Evolutionary conservation across 2,888 invertebrate genomes (phyloP).

Genomic region (Melanophora roralis): DNA sequence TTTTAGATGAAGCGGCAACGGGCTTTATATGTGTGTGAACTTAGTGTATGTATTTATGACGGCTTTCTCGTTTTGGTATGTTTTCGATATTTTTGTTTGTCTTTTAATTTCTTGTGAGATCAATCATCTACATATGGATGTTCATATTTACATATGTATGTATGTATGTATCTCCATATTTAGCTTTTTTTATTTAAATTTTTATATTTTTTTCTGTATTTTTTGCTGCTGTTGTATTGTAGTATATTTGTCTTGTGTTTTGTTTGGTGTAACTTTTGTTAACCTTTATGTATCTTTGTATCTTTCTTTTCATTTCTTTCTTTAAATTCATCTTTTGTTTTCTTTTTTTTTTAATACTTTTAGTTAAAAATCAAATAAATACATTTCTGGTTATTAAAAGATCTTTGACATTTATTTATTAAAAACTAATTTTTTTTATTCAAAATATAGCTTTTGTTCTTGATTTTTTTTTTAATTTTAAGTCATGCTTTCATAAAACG

Average conservation of each 20-base stretch:
- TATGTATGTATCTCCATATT: constrained; percentile 17
- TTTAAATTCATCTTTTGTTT: background rate
- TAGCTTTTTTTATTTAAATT: constrained; percentile 3
- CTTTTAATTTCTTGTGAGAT: constrained; percentile 36
- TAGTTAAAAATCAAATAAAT: constrained; percentile 15
- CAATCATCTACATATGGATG: constrained; percentile 42
- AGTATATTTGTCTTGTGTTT: background rate
- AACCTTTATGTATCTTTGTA: constrained; percentile 32
- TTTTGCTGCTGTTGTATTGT: background rate
- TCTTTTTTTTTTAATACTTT: constrained; percentile 29
- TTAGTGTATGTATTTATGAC: background rate
- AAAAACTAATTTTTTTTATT: constrained; percentile 28
- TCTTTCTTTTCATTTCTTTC: constrained; percentile 14
- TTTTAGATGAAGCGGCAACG: no score
- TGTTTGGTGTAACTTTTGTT: constrained; percentile 26
- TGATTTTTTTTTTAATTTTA: background rate
- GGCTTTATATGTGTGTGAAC: background rate
- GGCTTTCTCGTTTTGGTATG: background rate
- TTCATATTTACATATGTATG: no score
- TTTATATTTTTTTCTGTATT: background rate
- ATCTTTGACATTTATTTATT: constrained; percentile 61
- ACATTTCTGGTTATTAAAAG: constrained; percentile 52
- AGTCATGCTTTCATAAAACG: background rate
- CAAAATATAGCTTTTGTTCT: constrained; percentile 12
- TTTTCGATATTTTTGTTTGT: background rate